A percentile compares a stretch with the other conserved stretches of the same genome.
Conservation (phyloP, 2,797 vertebrate species). For the Hemitrygon akajei region DNA sequence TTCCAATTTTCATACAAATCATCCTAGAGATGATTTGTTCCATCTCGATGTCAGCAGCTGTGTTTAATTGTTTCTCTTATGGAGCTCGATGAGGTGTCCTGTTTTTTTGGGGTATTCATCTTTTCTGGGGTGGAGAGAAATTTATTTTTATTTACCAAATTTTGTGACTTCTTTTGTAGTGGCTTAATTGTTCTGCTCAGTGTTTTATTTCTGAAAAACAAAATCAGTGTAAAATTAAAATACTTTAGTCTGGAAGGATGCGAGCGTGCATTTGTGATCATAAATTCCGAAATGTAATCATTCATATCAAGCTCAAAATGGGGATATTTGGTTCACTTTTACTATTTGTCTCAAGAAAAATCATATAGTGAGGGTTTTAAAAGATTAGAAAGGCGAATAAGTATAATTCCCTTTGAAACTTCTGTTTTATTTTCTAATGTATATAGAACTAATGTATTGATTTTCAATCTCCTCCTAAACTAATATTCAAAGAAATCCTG, state of each 20-base stretch:
- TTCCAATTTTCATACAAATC: not conserved
- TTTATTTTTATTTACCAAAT: not conserved
- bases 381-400: not conserved
- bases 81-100: not conserved
- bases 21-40: not conserved
- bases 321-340: not conserved
- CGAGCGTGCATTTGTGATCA: not conserved
- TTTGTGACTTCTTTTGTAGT: not conserved
- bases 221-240: not conserved
- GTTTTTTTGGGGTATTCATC: not conserved
- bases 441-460: not conserved
- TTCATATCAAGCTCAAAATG: not conserved
- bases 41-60: not conserved
- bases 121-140: too few species aligned
- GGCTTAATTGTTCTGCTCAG: not conserved
- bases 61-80: not conserved
- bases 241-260: not conserved
- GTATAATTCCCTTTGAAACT: not conserved
- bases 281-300: not conserved
- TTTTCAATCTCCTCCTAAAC: not conserved
- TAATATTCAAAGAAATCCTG: constrained; percentile 7
- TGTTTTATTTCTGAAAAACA: not conserved
- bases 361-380: not conserved
- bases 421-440: not conserved
- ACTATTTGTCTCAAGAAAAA: not conserved